phyloP scores from a whole-genome alignment of 2,888 invertebrate genomes.

The Oligia strigilis region DNA sequence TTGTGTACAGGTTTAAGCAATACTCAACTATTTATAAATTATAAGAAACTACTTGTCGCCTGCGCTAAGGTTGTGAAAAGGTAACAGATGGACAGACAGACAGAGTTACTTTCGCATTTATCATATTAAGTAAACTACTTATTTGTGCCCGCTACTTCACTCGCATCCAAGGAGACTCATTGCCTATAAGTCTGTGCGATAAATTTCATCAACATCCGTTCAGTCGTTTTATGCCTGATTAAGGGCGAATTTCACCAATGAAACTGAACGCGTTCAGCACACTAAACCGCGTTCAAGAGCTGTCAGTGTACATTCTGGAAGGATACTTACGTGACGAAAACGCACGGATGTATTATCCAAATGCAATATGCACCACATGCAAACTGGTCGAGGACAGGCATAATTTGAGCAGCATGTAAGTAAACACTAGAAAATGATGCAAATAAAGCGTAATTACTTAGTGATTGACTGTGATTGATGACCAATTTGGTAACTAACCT shows the following conservation, averaged over 20 bases:
- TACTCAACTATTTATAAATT: neutral
- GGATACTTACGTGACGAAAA: neutral
- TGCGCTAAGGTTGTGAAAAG: neutral
- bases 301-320: neutral
- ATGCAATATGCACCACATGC: neutral
- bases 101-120: neutral
- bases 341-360: neutral
- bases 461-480: slow-evolving; percentile 8
- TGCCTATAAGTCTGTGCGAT: neutral
- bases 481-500: neutral
- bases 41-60: neutral
- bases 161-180: neutral
- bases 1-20: neutral
- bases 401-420: slow-evolving; percentile 28
- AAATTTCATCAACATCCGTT: neutral
- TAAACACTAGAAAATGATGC: slow-evolving; percentile 17
- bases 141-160: neutral
- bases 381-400: slow-evolving; percentile 12
- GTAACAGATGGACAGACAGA: neutral
- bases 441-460: neutral
- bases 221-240: neutral
- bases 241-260: neutral
- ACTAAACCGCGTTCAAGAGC: neutral
- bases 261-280: neutral
- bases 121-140: neutral